A percentile compares a stretch with the other conserved stretches of the same genome.
phyloP scores from a whole-genome alignment of 1,140 invertebrate genomes.

The Drosophila seguyi region DNA sequence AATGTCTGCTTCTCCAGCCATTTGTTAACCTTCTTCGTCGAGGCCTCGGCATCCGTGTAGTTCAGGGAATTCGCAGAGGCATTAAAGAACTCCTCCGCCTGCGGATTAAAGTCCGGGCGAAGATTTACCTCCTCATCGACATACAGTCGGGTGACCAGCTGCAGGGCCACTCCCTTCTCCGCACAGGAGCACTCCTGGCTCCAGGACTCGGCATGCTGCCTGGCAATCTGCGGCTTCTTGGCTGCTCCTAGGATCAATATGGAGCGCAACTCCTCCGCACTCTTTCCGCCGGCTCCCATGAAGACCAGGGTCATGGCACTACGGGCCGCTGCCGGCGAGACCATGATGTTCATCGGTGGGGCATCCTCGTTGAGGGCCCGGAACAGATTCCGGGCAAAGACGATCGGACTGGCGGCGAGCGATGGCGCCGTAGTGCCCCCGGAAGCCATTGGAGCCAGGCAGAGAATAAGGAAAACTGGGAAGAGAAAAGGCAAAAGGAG shows the following conservation, averaged over 20 bases:
- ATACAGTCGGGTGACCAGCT: conserved; percentile 63
- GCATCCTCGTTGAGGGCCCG: conserved; percentile 36
- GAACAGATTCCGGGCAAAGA: conserved; percentile 71
- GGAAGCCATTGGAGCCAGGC: conserved; percentile 49
- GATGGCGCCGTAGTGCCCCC: conserved; percentile 53
- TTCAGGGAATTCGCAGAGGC: conserved; percentile 86
- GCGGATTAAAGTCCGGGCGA: conserved; percentile 45
- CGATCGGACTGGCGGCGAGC: conserved; percentile 44
- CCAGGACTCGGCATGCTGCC: conserved; percentile 56
- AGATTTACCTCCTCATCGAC: conserved; percentile 48
- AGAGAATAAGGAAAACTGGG: conserved; percentile 22
- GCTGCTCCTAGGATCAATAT: conserved; percentile 41
- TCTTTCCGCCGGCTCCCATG: conserved; percentile 55
- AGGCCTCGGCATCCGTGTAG: conserved; percentile 83
- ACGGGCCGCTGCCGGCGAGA: conserved; percentile 58
- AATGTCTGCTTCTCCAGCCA: conserved; percentile 88
- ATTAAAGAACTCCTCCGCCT: conserved; percentile 64
- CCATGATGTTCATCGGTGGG: conserved; percentile 24
- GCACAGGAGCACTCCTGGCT: conserved; percentile 47
- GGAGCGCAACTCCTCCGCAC: conserved; percentile 49
- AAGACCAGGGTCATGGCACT: conserved; percentile 68
- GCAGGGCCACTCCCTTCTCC: conserved; percentile 33
- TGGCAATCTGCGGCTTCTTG: conserved; percentile 54
- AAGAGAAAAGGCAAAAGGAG: background rate
- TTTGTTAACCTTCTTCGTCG: conserved; percentile 87